Evolutionary conservation across 2,113 vertebrate genomes (phyloP).

Genomic region (Thalassoma bifasciatum): DNA sequence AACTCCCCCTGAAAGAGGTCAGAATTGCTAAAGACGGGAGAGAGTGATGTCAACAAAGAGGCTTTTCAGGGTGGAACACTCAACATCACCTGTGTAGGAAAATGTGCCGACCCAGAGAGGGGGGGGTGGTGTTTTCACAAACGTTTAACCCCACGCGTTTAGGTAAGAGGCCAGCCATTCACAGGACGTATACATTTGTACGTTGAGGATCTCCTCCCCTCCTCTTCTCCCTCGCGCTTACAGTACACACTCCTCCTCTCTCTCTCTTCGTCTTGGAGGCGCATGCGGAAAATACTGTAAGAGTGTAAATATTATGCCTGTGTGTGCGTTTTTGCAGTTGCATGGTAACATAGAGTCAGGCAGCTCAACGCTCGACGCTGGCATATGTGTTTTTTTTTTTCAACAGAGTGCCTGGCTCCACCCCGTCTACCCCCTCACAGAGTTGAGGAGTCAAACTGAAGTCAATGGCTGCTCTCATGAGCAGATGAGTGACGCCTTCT

Average conservation of each 20-base stretch:
- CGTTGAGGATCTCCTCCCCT: conserved; percentile 1
- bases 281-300: conserved; percentile 79
- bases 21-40: conserved; percentile 39
- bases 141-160: conserved; percentile 65
- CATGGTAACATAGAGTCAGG: conserved; percentile 79
- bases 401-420: conserved; percentile 59
- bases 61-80: conserved; percentile 66
- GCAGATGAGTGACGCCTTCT: conserved; percentile 78
- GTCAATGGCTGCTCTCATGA: conserved; percentile 80
- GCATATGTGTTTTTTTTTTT: conserved; percentile 51
- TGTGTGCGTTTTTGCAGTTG: conserved; percentile 78
- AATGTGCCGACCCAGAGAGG: conserved; percentile 58
- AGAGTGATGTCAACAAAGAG: conserved; percentile 68
- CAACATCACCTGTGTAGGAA: conserved; percentile 73
- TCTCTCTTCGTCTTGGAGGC: conserved; percentile 60
- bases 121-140: conserved; percentile 66
- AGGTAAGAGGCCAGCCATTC: conserved; percentile 30
- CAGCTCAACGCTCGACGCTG: conserved; percentile 62
- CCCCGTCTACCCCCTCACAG: conserved; percentile 60
- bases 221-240: conserved; percentile 16
- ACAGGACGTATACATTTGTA: conserved; percentile 28
- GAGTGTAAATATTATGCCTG: conserved; percentile 85
- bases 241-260: conserved; percentile 40
- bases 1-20: conserved; percentile 47
- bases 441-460: conserved; percentile 59